phyloP scores from a whole-genome alignment of 2,797 vertebrate species.

The Gobionotothen gibberifrons region DNA sequence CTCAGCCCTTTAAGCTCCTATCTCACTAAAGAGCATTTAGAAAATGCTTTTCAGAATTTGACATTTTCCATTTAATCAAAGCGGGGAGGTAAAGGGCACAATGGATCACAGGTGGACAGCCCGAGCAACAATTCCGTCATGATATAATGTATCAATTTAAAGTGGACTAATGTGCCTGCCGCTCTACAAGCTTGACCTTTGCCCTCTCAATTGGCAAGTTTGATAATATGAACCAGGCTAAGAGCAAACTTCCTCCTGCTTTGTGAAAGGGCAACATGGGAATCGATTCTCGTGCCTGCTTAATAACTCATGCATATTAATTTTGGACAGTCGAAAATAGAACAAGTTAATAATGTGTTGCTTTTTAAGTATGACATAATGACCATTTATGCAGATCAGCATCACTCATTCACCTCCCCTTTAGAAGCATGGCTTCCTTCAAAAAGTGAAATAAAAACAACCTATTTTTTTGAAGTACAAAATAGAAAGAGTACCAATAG shows the following conservation, averaged over 20 bases:
- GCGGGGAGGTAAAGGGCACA: slow-evolving; percentile 69
- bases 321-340: slow-evolving; percentile 50
- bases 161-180: slow-evolving; percentile 67
- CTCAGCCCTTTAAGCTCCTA: slow-evolving; percentile 48
- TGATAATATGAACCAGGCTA: slow-evolving; percentile 51
- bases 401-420: slow-evolving; percentile 22
- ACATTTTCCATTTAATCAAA: slow-evolving; percentile 83
- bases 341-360: slow-evolving; percentile 40
- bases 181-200: slow-evolving; percentile 66
- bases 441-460: slow-evolving; percentile 27
- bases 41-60: slow-evolving; percentile 76
- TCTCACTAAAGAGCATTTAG: slow-evolving; percentile 71
- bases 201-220: slow-evolving; percentile 65
- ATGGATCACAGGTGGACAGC: slow-evolving; percentile 71
- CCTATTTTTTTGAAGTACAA: slow-evolving; percentile 39
- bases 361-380: slow-evolving; percentile 37
- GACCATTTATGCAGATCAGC: slow-evolving; percentile 8
- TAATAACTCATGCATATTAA: slow-evolving; percentile 68
- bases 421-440: slow-evolving; percentile 23
- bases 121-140: slow-evolving; percentile 55
- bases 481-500: slow-evolving; percentile 10
- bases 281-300: slow-evolving; percentile 33
- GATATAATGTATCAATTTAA: slow-evolving; percentile 75
- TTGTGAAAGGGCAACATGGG: slow-evolving; percentile 39
- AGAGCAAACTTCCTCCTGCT: slow-evolving; percentile 53